Evolutionary conservation across 30 jellyfish, hydroid and myxozoan species (phyloP).

Genomic region (Rhopilema esculentum): DNA sequence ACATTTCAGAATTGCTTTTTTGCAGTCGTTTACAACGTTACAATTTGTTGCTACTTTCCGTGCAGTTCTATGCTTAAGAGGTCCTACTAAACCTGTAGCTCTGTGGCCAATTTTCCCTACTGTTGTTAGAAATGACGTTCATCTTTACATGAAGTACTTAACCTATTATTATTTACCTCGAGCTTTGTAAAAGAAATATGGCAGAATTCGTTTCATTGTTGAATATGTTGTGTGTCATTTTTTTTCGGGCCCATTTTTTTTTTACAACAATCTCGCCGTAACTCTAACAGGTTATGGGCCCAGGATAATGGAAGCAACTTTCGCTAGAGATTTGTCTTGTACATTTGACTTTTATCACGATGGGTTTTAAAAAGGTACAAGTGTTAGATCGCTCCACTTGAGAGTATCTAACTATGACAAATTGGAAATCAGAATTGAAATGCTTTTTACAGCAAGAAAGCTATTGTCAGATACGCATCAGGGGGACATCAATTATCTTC

Average conservation of each 20-base stretch:
- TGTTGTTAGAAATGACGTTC: too few species aligned
- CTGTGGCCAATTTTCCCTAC: too few species aligned
- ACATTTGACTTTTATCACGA: neutral
- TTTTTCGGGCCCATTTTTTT: too few species aligned
- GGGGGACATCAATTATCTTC: conserved; percentile 25
- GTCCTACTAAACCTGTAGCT: too few species aligned
- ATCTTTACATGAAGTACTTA: too few species aligned
- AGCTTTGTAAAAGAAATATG: neutral
- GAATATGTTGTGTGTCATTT: neutral
- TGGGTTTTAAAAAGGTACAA: conserved; percentile 19
- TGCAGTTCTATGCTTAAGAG: too few species aligned
- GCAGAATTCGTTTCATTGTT: neutral
- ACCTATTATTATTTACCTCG: too few species aligned
- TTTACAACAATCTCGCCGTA: neutral
- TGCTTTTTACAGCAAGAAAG: conserved; percentile 36
- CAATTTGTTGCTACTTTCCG: too few species aligned
- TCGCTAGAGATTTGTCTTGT: neutral
- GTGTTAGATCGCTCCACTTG: conserved; percentile 45
- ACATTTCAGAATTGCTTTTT: too few species aligned
- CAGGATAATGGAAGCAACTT: neutral
- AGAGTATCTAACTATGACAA: conserved; percentile 5
- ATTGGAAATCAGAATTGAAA: conserved; percentile 11
- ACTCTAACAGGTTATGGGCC: conserved; percentile 35
- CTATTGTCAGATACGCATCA: neutral
- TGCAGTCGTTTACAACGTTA: too few species aligned